Evolutionary conservation across 2,888 invertebrate genomes (phyloP).

Genomic region (Micoletzkya japonica): DNA sequence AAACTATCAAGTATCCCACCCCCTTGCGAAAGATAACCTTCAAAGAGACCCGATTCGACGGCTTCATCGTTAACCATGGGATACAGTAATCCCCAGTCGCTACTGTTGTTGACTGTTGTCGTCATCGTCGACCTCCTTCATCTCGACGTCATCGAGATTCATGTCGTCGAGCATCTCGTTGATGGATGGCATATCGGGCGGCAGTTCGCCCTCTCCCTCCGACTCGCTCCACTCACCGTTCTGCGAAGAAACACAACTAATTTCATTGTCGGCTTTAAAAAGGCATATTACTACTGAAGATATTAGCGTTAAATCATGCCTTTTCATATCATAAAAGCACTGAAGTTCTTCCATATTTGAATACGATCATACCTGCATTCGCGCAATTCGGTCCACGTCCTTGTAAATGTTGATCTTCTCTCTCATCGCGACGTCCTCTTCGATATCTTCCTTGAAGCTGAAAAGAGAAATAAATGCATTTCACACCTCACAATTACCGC

Average conservation of each 20-base stretch:
- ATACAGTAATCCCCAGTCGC: neutral
- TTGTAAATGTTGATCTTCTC: constrained; percentile 89
- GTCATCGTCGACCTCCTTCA: constrained; percentile 21
- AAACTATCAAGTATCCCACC: too few relatives aligned
- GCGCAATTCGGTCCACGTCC: constrained; percentile 36
- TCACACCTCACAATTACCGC: neutral
- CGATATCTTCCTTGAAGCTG: constrained; percentile 88
- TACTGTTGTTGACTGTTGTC: neutral
- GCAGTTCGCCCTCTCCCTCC: constrained; percentile 70
- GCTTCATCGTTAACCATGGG: too few relatives aligned
- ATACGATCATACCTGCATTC: neutral
- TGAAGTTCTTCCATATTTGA: neutral
- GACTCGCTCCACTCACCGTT: constrained; percentile 61
- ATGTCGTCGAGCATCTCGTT: constrained; percentile 93
- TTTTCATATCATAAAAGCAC: neutral
- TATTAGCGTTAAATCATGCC: neutral
- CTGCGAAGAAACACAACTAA: neutral
- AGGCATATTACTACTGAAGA: neutral
- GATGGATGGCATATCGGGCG: constrained; percentile 77
- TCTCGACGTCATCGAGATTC: constrained; percentile 73
- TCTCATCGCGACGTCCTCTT: constrained; percentile 86
- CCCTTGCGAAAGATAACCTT: too few relatives aligned
- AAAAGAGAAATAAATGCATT: neutral
- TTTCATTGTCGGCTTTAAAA: neutral
- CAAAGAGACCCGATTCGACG: too few relatives aligned